Percentiles rank a stretch among this genome's conserved stretches.
These are phyloP conservation scores for Aphodius sticticus DNA, from an alignment of 2,888 invertebrate species.

Conservation along the genomic window DNA sequence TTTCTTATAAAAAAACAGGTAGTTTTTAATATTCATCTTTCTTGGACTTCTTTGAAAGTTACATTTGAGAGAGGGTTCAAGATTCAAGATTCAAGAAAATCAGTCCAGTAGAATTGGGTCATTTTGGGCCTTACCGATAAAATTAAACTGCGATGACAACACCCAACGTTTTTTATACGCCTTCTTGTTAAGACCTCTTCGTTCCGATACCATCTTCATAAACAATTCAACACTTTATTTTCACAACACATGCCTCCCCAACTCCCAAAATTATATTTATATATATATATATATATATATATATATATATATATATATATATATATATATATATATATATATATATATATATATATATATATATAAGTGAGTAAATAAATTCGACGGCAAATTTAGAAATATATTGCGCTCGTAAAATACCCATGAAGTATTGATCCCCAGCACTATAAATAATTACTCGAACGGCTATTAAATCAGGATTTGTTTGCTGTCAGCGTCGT, in stretches of 20 bases:
- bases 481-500: background rate
- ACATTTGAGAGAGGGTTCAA: too few relatives aligned
- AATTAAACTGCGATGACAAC: background rate
- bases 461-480: background rate
- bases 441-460: background rate
- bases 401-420: background rate
- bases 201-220: background rate
- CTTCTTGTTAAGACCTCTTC: background rate
- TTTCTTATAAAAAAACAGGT: too few relatives aligned
- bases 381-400: background rate
- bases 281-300: too few relatives aligned
- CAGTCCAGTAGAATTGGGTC: too few relatives aligned
- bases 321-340: too few relatives aligned
- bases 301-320: too few relatives aligned
- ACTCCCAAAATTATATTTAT: background rate
- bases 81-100: too few relatives aligned
- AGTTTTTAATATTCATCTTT: too few relatives aligned
- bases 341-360: too few relatives aligned
- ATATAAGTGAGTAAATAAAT: background rate
- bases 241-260: background rate
- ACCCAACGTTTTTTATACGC: background rate
- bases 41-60: too few relatives aligned
- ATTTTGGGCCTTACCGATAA: background rate
- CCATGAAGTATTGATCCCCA: background rate
- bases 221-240: background rate